phyloP scores from a whole-genome alignment of 1,140 invertebrate genomes.

The Atta colombica region DNA sequence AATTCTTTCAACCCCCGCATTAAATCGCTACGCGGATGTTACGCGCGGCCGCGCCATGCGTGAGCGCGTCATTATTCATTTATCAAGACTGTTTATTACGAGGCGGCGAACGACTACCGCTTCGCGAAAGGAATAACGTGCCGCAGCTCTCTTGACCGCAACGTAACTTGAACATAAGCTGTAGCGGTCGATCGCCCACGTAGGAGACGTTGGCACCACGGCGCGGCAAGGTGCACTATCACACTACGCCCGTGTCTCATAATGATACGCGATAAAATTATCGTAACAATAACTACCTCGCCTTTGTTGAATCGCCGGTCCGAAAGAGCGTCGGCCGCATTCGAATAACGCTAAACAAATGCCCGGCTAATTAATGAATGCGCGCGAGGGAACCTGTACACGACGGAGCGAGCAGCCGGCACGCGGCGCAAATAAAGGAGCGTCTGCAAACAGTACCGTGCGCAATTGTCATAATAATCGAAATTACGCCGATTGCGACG shows the following conservation, averaged over 20 bases:
- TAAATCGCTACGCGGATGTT: constrained; percentile 12
- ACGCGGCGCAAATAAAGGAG: constrained; percentile 67
- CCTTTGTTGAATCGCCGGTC: constrained; percentile 65
- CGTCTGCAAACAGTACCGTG: constrained; percentile 35
- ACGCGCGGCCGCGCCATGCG: not conserved
- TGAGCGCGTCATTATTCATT: constrained; percentile 66
- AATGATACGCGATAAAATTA: constrained; percentile 68
- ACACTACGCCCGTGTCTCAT: constrained; percentile 55
- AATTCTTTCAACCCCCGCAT: constrained; percentile 47
- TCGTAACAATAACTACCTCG: constrained; percentile 59
- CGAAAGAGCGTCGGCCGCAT: constrained; percentile 28
- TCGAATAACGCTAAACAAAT: constrained; percentile 63
- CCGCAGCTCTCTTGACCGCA: constrained; percentile 47
- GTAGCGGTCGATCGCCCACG: constrained; percentile 12
- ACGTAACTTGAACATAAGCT: constrained; percentile 15
- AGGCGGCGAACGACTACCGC: constrained; percentile 13
- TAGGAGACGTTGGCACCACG: not conserved
- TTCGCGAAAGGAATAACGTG: constrained; percentile 49
- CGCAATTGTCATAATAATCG: constrained; percentile 61
- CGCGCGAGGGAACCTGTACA: not conserved
- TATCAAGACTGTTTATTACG: constrained; percentile 60
- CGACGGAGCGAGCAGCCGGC: not conserved
- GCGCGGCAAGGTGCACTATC: constrained; percentile 48
- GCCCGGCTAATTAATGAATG: constrained; percentile 71
- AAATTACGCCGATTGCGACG: constrained; percentile 31